Evolutionary conservation across 1,140 invertebrate species (phyloP), one percentile per base, ranked within the genome.

Genomic region (Ctenoplectra terminalis): DNA sequence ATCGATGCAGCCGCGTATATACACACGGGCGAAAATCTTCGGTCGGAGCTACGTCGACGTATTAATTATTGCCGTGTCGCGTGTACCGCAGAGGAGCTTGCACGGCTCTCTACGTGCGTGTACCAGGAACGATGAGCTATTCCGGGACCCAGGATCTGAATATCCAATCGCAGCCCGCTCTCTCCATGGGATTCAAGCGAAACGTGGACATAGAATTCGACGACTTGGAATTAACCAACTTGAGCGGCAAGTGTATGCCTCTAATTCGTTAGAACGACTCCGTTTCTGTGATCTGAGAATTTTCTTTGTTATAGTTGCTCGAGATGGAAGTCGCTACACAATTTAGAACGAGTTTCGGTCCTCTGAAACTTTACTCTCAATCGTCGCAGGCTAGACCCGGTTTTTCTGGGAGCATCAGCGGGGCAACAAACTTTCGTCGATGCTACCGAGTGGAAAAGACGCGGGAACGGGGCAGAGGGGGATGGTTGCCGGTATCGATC

Each of bases 401-500:
- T 58, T 56, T 31, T 75, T 67, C 37, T 3, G 31, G 34, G 46
- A 37, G 37, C 37, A 58, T 31, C 7, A 13, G 15, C 17, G 20
- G 37, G n/a, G 26, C 69, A n/a, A 37, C 50, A 37, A 74, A 56
- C 61, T 66, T 64, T 46, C 23, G 8, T 15, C 8, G 52, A 43
- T 11, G 48, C 20, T 26, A 34, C 20, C 40, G 73, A 56, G 58
- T 50, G 83, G 74, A 75, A 84, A 70, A 70, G 67, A 67, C 31
- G 58, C 20, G 48, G 70, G 50, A 37, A 54, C 58, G 63, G 70
- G 31, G 50, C 17, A 29, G 50, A 61, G 52, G 17, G 40, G 60
- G 69, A 26, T 29, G 29, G 11, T 46, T 52, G 23, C 58, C 26
- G 26, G 71, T 86, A 86, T 86, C 84, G 84, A 86, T 85, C 71